A percentile compares a stretch with the other conserved stretches of the same genome.
Evolutionary conservation across 2,113 vertebrate species (phyloP).

Genomic region (Xenopus tropicalis): UCB_Xtro_10.0 CM004443.2:158473501-158474000

Average conservation of each 20-base stretch:
- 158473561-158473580: too few species aligned
- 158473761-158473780: constrained; percentile 7
- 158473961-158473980: constrained; percentile 1
- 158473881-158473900: constrained; percentile 3
- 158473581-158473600: too few species aligned
- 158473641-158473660: constrained; percentile 11
- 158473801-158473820: constrained; percentile 21
- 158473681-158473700: constrained; percentile 28
- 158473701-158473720: constrained; percentile 23
- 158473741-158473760: constrained; percentile 6
- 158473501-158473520: too few species aligned
- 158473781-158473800: constrained; percentile 25
- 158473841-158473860: constrained; percentile 5
- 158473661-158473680: constrained; percentile 21
- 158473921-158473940: constrained; percentile 15
- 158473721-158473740: neutral
- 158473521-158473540: too few species aligned
- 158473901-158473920: constrained; percentile 6
- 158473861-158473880: constrained; percentile 7
- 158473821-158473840: constrained; percentile 22
- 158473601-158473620: too few species aligned
- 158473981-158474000: constrained; percentile 31
- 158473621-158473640: neutral
- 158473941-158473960: constrained; percentile 11
- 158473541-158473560: too few species aligned